Evolutionary conservation across 1,140 invertebrate species (phyloP), one percentile per base, ranked within the genome.

Genomic region (Drosophila busckii): DNA sequence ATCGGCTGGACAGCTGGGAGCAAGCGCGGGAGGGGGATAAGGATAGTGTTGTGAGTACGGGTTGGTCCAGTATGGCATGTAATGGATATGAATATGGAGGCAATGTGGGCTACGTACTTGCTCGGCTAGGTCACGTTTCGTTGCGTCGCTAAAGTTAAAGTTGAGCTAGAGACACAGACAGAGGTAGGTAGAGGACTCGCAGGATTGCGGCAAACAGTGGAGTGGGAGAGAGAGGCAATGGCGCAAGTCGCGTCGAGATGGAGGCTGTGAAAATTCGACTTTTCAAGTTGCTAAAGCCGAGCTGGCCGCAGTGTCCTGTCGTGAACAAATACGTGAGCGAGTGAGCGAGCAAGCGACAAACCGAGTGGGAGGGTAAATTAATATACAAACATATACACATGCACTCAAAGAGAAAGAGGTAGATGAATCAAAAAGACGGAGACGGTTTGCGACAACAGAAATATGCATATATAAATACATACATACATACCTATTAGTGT

Each of bases 361-460:
- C n/a, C n/a, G n/a, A n/a, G 75, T 78, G 64, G 75, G 68, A 56
- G 68, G 75, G 32, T 65, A 80, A 82, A 80, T 82, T 69, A 82
- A 80, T 75, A 82, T 61, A 80, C 75, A 82, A 82, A 69, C 75
- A 82, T 71, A 65, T 49, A n/a, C n/a, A n/a, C n/a, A 63, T 82
- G 58, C 64, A 68, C 42, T 34, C 54, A 54, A 40, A 41, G 65
- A 54, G 59, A 32, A 49, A 54, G 49, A 34, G 62, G 55, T 44
- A 48, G 29, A 48, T 35, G 38, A 52, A 35, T 34, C 15, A 40
- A 9, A 26, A 45, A 67, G 54, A 55, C 49, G 42, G 23, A 70
- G 56, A 55, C 37, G 55, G 54, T 54, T 44, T 35, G 48, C 49
- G 53, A 49, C 55, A 75, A 55, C 69, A 75, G 82, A 80, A 69